These are phyloP conservation scores for Conchocele bisecta DNA, from an alignment of 2,888 invertebrate genomes.

Conservation along the genomic window DNA sequence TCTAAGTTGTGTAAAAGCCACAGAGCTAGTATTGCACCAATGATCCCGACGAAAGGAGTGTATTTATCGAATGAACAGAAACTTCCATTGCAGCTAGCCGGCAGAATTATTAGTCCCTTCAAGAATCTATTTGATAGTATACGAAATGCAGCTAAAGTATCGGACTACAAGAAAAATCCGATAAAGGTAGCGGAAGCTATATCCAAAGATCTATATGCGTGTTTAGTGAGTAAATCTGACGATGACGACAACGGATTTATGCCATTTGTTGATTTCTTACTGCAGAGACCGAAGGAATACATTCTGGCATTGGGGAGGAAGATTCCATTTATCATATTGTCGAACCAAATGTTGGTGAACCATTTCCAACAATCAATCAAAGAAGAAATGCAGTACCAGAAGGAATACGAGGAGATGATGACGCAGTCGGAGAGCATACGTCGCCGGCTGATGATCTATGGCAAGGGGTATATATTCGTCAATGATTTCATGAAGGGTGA, in stretches of 20 bases:
- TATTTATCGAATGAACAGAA: constrained; percentile 41
- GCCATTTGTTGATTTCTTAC: constrained; percentile 39
- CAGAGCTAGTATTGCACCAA: constrained; percentile 17
- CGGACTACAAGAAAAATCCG: constrained; percentile 52
- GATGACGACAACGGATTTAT: constrained; percentile 13
- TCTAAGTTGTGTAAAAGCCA: constrained; percentile 22
- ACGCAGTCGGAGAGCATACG: constrained; percentile 57
- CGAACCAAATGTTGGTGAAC: constrained; percentile 64
- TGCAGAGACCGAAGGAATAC: constrained; percentile 55
- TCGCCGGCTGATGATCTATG: constrained; percentile 60
- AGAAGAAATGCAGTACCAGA: constrained; percentile 48
- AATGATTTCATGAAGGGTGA: constrained; percentile 59
- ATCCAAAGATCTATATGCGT: constrained; percentile 38
- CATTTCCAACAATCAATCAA: constrained; percentile 51
- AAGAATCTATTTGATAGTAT: constrained; percentile 20
- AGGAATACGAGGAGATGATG: constrained; percentile 61
- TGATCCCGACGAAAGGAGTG: background rate
- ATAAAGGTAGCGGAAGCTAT: constrained; percentile 41
- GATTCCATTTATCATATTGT: constrained; percentile 59
- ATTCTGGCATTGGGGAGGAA: constrained; percentile 43
- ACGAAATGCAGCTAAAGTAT: constrained; percentile 22
- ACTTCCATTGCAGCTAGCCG: constrained; percentile 45
- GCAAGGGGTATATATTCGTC: constrained; percentile 62
- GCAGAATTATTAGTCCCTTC: constrained; percentile 40
- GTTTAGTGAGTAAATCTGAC: constrained; percentile 19